Evolutionary conservation across 30 jellyfish, hydroid and myxozoan species (phyloP).

Genomic region (Hydra vulgaris): DNA sequence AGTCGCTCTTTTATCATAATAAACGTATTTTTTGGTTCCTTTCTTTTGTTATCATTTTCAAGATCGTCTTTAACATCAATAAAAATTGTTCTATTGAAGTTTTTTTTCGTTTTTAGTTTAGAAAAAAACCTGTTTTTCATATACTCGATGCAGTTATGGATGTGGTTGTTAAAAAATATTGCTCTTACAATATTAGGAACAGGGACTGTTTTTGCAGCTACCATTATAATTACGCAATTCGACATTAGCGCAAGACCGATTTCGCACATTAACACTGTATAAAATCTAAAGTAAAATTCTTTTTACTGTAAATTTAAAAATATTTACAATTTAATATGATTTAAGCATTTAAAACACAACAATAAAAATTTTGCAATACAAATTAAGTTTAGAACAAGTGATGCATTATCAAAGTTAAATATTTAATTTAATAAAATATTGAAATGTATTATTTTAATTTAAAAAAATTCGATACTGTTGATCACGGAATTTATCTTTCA

Average conservation of each 20-base stretch:
- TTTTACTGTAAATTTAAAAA: too few relatives aligned
- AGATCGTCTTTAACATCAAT: not conserved
- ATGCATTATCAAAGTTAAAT: too few relatives aligned
- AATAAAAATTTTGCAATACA: too few relatives aligned
- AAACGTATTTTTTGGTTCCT: not conserved
- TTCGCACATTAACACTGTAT: conserved; percentile 59
- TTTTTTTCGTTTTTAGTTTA: too few relatives aligned
- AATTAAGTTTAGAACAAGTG: too few relatives aligned
- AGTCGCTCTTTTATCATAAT: not conserved
- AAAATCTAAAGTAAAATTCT: conserved; percentile 13
- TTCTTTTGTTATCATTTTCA: too few relatives aligned
- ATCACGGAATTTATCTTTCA: too few relatives aligned
- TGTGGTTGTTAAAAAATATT: conserved; percentile 29
- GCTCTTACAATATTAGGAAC: conserved; percentile 36
- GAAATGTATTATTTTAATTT: too few relatives aligned
- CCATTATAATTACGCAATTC: conserved; percentile 55
- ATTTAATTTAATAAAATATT: too few relatives aligned
- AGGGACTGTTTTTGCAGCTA: conserved; percentile 57
- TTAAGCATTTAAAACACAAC: too few relatives aligned
- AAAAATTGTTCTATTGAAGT: not conserved
- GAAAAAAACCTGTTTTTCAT: not conserved
- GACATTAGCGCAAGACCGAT: conserved; percentile 67
- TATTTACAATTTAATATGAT: conserved; percentile 13
- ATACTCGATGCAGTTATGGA: conserved; percentile 15
- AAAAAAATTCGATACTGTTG: too few relatives aligned